These are phyloP conservation scores for Apus apus DNA, from an alignment of 2,113 vertebrate species.

Conservation along the genomic window DNA sequence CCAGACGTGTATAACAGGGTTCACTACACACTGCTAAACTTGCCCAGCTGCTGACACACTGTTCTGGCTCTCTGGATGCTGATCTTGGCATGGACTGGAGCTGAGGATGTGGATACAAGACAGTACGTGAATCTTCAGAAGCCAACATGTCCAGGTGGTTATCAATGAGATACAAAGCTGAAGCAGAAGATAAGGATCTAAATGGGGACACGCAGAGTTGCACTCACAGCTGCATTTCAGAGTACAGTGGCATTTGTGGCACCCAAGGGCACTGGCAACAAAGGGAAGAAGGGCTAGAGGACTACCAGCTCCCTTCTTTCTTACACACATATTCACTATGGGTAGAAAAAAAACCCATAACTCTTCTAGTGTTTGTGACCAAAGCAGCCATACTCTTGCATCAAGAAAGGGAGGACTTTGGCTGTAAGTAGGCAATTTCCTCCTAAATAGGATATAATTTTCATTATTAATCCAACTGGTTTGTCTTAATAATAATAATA, in stretches of 20 bases:
- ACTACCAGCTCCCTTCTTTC: neutral
- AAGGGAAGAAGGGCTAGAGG: neutral
- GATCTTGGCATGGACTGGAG: neutral
- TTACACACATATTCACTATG: neutral
- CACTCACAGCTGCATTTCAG: neutral
- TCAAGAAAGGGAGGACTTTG: neutral
- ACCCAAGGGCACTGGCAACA: neutral
- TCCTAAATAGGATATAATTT: neutral
- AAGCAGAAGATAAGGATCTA: neutral
- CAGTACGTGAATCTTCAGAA: neutral
- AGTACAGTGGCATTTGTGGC: neutral
- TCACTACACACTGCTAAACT: neutral
- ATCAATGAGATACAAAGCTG: neutral
- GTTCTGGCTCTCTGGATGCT: neutral
- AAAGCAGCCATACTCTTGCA: neutral
- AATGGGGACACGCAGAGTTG: neutral
- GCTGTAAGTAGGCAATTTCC: neutral
- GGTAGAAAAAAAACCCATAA: neutral
- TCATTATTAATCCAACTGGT: neutral
- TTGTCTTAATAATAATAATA: neutral
- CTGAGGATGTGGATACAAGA: neutral
- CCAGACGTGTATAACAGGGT: neutral
- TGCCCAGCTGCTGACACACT: neutral
- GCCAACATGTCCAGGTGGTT: fast-evolving
- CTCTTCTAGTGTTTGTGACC: neutral